phyloP scores from a whole-genome alignment of 1,140 invertebrate genomes.

The Drosophila nikananu region DNA sequence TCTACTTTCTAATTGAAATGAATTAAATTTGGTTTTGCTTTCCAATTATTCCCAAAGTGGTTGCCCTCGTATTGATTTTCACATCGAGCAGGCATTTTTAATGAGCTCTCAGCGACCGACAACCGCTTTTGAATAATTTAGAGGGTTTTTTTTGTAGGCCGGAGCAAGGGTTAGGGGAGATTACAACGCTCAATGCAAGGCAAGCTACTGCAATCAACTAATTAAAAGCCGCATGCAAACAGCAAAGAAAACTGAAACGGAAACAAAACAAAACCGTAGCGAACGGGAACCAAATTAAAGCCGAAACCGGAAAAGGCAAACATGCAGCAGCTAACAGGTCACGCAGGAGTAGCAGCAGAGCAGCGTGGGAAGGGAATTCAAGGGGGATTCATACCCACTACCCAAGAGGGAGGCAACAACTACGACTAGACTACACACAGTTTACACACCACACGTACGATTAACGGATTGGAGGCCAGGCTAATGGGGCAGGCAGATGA shows the following conservation, averaged over 20 bases:
- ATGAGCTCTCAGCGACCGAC: conserved; percentile 25
- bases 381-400: conserved; percentile 13
- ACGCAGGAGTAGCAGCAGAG: conserved; percentile 34
- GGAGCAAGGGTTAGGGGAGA: not conserved
- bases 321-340: conserved; percentile 46
- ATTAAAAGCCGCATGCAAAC: conserved; percentile 72
- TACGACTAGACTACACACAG: conserved; percentile 42
- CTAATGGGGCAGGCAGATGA: conserved; percentile 65
- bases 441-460: conserved; percentile 40
- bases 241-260: conserved; percentile 35
- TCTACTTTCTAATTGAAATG: conserved; percentile 26
- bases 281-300: conserved; percentile 35
- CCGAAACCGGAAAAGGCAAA: conserved; percentile 26
- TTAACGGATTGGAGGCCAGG: conserved; percentile 40
- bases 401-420: conserved; percentile 10
- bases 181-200: conserved; percentile 22
- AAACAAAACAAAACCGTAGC: conserved; percentile 7
- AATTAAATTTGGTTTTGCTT: conserved; percentile 4
- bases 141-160: not conserved
- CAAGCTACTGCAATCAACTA: conserved; percentile 73
- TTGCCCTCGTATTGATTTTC: conserved; percentile 39
- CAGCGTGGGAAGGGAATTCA: not conserved
- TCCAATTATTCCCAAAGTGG: conserved; percentile 23
- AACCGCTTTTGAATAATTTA: conserved; percentile 21
- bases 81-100: conserved; percentile 39